Percentiles rank a stretch among this genome's conserved stretches.
Evolutionary conservation across 2,797 vertebrate genomes (phyloP).

Genomic region (Lacerta bilineata): DNA sequence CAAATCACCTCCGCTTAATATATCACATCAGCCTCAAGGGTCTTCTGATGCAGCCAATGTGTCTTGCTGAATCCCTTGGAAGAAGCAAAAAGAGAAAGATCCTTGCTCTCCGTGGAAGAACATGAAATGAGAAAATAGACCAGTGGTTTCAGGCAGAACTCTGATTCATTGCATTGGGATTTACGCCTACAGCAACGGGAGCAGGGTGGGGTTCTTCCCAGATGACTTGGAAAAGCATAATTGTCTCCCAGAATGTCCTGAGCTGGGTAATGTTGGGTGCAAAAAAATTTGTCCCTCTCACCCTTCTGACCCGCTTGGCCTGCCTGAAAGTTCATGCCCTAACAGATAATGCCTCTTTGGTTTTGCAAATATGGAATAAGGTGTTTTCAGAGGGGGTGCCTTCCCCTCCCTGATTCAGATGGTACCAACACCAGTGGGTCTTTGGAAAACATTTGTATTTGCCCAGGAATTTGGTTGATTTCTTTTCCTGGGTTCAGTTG

Average conservation of each 20-base stretch:
- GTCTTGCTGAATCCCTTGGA: constrained; percentile 35
- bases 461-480: too few relatives aligned
- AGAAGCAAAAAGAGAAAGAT: constrained; percentile 46
- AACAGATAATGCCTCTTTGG: neutral
- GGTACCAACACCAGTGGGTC: too few relatives aligned
- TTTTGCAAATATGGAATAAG: neutral
- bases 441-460: too few relatives aligned
- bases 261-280: neutral
- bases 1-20: constrained; percentile 76
- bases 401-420: too few relatives aligned
- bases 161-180: neutral
- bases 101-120: neutral
- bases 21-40: constrained; percentile 73
- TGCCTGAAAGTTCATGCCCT: neutral
- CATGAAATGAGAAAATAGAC: neutral
- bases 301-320: neutral
- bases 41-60: constrained; percentile 53
- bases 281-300: neutral
- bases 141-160: neutral
- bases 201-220: neutral
- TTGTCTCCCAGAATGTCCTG: fast-evolving
- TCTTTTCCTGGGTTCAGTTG: too few relatives aligned
- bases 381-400: too few relatives aligned
- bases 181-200: neutral
- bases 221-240: neutral